Percentiles rank a stretch among this genome's conserved stretches.
Evolutionary conservation across 2,888 invertebrate species (phyloP).

Genomic region (Plebejus anna): DNA sequence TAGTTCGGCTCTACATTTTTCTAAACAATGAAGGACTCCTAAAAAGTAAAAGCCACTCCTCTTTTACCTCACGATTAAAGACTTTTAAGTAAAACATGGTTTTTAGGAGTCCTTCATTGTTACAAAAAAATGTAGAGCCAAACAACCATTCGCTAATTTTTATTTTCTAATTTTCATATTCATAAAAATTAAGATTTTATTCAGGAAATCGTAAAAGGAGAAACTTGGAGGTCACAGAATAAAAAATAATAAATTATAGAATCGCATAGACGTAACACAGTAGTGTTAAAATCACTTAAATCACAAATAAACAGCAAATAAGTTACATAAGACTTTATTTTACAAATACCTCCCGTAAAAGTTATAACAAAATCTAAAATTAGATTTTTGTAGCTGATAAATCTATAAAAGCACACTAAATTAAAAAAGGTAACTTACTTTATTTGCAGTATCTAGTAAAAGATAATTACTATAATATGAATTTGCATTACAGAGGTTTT

Average conservation of each 20-base stretch:
- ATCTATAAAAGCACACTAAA: conserved; percentile 14
- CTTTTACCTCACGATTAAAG: too few relatives aligned
- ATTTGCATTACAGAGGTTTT: background rate
- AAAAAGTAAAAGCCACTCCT: too few relatives aligned
- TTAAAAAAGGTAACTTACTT: conserved; percentile 14
- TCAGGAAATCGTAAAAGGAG: background rate
- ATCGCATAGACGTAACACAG: too few relatives aligned
- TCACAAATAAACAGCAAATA: background rate
- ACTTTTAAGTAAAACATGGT: too few relatives aligned
- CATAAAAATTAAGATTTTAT: too few relatives aligned
- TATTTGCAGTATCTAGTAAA: background rate
- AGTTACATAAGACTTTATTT: conserved; percentile 34
- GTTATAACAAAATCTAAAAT: conserved; percentile 16
- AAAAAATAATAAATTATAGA: too few relatives aligned
- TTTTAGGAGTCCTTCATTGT: too few relatives aligned
- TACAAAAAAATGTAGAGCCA: too few relatives aligned
- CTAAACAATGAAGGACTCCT: too few relatives aligned
- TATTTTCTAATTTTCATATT: too few relatives aligned
- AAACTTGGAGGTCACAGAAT: background rate
- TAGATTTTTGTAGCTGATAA: background rate
- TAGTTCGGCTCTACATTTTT: too few relatives aligned
- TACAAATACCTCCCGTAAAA: conserved; percentile 29
- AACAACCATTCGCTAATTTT: too few relatives aligned
- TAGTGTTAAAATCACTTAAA: background rate
- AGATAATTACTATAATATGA: background rate